Percentiles rank a stretch among this genome's conserved stretches.
These are phyloP conservation scores for Nephrotoma guestfalica DNA, from an alignment of 2,888 invertebrate genomes.

Conservation along the genomic window DNA sequence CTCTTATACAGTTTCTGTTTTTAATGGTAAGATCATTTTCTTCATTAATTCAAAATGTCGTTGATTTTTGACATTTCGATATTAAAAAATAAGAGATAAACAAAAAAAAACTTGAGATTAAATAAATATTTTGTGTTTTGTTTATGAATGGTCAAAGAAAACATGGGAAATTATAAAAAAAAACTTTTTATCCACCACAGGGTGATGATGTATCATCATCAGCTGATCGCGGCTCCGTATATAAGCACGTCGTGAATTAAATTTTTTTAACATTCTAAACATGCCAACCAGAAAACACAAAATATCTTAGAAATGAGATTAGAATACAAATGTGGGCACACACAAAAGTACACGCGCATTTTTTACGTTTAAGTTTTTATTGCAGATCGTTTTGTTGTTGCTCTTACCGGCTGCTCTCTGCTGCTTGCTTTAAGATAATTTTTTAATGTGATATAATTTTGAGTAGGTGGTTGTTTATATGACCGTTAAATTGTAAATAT, in stretches of 20 bases:
- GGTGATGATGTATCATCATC: neutral
- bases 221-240: neutral
- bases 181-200: neutral
- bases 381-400: neutral
- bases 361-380: neutral
- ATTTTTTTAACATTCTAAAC: neutral
- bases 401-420: neutral
- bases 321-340: neutral
- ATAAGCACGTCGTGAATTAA: neutral
- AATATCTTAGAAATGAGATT: neutral
- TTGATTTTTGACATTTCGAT: neutral
- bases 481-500: neutral
- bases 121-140: neutral
- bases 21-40: neutral
- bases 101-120: neutral
- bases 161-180: neutral
- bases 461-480: neutral
- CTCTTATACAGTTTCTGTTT: neutral
- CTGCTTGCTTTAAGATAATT: neutral
- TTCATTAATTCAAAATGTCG: neutral
- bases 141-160: neutral
- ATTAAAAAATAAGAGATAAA: neutral
- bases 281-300: neutral
- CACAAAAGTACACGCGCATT: neutral
- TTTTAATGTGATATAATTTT: neutral